A percentile compares a stretch with the other conserved stretches of the same genome.
These are phyloP conservation scores for Caenorhabditis zanzibari DNA, from an alignment of 2,888 invertebrate species.

Conservation along the genomic window DNA sequence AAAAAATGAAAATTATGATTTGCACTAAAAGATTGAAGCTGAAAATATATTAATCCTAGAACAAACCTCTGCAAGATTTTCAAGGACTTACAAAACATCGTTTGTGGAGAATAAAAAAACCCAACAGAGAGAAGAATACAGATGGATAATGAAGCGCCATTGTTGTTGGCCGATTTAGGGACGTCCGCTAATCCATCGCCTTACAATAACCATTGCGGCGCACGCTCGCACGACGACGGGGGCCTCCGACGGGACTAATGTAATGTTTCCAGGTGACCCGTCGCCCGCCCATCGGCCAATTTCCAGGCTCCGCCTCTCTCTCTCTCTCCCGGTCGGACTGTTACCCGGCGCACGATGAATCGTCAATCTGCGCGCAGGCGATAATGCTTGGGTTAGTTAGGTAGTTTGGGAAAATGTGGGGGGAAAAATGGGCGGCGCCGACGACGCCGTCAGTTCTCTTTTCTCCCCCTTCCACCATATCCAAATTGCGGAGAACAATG, in stretches of 20 bases:
- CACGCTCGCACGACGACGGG: constrained; percentile 46
- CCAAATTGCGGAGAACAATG: constrained; percentile 59
- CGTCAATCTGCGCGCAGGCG: constrained; percentile 52
- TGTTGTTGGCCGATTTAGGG: constrained; percentile 33
- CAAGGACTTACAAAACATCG: no score
- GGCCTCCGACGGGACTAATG: constrained; percentile 55
- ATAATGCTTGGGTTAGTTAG: constrained; percentile 61
- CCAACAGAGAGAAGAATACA: constrained; percentile 20
- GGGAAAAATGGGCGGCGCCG: constrained; percentile 45
- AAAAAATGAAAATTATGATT: no score
- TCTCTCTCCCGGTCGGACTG: no score
- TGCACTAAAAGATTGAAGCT: no score
- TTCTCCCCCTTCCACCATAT: constrained; percentile 11
- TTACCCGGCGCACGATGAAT: constrained; percentile 49
- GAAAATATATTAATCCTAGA: no score
- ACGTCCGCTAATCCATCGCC: constrained; percentile 55
- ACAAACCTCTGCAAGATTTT: no score
- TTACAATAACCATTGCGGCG: constrained; percentile 61
- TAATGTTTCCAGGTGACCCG: constrained; percentile 69
- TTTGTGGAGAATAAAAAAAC: not conserved
- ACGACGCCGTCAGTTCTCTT: constrained; percentile 15
- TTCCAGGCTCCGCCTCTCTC: constrained; percentile 50
- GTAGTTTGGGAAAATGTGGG: constrained; percentile 35
- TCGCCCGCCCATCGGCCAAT: constrained; percentile 43
- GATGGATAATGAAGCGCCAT: constrained; percentile 48